These are phyloP conservation scores for Pristionchus maxplancki DNA, from an alignment of 2,888 invertebrate species.

Conservation along the genomic window DNA sequence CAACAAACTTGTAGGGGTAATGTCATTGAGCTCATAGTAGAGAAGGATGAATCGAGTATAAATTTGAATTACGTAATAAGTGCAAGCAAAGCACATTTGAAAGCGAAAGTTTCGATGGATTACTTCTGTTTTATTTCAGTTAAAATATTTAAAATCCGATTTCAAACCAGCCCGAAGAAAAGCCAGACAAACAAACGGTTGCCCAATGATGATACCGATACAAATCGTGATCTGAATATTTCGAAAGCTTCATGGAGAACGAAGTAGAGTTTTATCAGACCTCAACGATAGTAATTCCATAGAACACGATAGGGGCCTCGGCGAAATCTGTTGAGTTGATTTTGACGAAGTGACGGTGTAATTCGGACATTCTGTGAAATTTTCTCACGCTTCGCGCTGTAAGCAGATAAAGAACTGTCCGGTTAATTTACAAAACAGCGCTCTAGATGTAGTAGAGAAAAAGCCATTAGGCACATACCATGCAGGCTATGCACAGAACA, in stretches of 20 bases:
- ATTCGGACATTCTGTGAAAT: neutral
- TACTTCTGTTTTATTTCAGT: neutral
- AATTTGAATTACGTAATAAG: neutral
- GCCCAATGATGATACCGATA: too few species aligned
- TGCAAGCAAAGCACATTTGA: neutral
- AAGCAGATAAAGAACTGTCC: too few species aligned
- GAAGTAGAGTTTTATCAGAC: neutral
- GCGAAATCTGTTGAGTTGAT: neutral
- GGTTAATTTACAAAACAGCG: too few species aligned
- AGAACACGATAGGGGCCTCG: neutral
- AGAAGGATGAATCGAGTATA: neutral
- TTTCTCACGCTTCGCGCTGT: too few species aligned
- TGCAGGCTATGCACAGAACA: too few species aligned
- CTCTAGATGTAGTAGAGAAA: too few species aligned
- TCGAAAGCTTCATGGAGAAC: neutral
- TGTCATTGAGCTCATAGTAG: slow-evolving; percentile 2
- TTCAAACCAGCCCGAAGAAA: neutral
- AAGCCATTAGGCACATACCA: too few species aligned
- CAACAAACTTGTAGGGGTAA: neutral
- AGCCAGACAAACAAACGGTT: neutral
- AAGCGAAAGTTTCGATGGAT: neutral
- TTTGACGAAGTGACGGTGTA: slow-evolving; percentile 14
- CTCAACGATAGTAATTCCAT: neutral
- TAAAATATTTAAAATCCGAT: neutral
- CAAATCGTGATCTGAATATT: too few species aligned